Evolutionary conservation across 2,797 vertebrate species (phyloP).

Genomic region (Phrynocephalus forsythii): DNA sequence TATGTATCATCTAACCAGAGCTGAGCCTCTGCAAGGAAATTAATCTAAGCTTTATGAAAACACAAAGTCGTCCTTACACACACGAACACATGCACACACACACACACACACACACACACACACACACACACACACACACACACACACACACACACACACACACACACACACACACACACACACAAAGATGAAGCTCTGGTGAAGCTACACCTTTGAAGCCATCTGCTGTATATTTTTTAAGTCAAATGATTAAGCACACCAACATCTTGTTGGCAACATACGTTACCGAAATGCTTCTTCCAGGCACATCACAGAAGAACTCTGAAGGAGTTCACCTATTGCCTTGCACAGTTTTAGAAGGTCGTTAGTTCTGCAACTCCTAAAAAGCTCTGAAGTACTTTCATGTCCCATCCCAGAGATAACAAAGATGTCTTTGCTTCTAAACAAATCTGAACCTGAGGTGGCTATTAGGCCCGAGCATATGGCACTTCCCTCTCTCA

Average conservation of each 20-base stretch:
- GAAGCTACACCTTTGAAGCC: neutral
- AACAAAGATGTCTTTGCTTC: neutral
- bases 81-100: too few relatives aligned
- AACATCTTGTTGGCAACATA: conserved; percentile 2
- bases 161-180: too few relatives aligned
- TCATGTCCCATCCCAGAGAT: neutral
- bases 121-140: too few relatives aligned
- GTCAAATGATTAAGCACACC: neutral
- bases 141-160: neutral
- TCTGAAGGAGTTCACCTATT: neutral
- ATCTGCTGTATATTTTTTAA: conserved; percentile 16
- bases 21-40: neutral
- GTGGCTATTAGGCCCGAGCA: neutral
- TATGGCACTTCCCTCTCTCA: neutral
- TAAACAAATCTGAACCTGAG: neutral
- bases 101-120: neutral
- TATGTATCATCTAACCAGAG: neutral
- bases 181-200: neutral
- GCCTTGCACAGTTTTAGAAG: neutral
- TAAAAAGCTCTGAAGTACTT: neutral
- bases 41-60: neutral
- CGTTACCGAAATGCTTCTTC: neutral
- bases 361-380: neutral
- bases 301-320: neutral
- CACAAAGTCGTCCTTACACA: neutral